These are phyloP conservation scores for Drosophila quadrilineata DNA, from an alignment of 1,140 invertebrate genomes.

Conservation along the genomic window DNA sequence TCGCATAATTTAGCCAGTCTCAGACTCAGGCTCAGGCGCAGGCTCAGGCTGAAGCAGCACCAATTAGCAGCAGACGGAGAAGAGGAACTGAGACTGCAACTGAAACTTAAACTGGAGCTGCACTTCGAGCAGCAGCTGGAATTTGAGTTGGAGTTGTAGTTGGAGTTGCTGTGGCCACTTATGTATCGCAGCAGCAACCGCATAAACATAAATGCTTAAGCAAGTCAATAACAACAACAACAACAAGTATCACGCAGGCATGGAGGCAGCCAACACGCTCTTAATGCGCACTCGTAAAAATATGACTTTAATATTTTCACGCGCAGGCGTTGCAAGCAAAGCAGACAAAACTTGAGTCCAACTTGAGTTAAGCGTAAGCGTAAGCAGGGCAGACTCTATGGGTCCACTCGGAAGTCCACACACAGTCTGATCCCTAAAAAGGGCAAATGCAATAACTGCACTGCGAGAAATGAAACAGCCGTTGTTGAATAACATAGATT, in stretches of 20 bases:
- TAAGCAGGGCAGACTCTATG: slow-evolving; percentile 7
- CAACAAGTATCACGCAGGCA: slow-evolving; percentile 5
- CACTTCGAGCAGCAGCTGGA: neutral
- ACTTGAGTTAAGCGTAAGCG: neutral
- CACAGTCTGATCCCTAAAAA: slow-evolving; percentile 9
- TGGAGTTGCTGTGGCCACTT: slow-evolving; percentile 39
- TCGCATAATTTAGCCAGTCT: slow-evolving; percentile 62
- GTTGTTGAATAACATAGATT: no score
- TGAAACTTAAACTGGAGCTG: slow-evolving; percentile 4
- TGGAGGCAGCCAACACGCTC: slow-evolving; percentile 27
- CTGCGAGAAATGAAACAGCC: slow-evolving; percentile 12
- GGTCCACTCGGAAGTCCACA: neutral
- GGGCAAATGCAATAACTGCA: slow-evolving; percentile 34
- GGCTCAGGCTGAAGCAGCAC: slow-evolving; percentile 6
- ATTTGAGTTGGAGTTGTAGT: neutral
- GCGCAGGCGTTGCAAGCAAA: slow-evolving; percentile 63
- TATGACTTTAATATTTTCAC: slow-evolving; percentile 80
- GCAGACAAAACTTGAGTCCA: slow-evolving; percentile 29
- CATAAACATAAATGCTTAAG: slow-evolving; percentile 62
- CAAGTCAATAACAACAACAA: slow-evolving; percentile 38
- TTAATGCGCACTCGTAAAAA: slow-evolving; percentile 79
- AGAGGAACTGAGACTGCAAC: slow-evolving; percentile 1
- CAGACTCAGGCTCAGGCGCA: slow-evolving; percentile 19
- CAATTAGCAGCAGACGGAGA: slow-evolving; percentile 37
- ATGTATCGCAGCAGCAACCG: slow-evolving; percentile 34